These are phyloP conservation scores for Labeo catla DNA, from an alignment of 2,113 vertebrate species.

Conservation along the genomic window DNA sequence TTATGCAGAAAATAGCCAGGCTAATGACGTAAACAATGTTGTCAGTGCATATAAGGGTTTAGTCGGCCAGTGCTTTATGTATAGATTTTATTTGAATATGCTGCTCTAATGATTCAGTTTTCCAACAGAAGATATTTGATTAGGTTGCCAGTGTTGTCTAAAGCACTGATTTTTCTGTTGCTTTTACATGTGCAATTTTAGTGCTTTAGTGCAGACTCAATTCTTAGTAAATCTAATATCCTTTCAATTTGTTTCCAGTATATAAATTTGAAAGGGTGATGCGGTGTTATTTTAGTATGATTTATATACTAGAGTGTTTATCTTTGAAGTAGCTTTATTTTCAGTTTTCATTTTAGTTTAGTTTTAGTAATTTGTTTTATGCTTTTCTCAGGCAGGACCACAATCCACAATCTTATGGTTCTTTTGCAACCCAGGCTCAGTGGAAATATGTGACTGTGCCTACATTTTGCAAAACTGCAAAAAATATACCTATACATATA, in stretches of 20 bases:
- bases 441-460: no score
- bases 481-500: no score
- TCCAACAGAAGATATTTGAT: not conserved
- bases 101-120: conserved; percentile 14
- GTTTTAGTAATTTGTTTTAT: no score
- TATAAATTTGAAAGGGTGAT: not conserved
- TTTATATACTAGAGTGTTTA: not conserved
- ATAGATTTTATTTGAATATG: conserved; percentile 20
- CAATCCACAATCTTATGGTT: no score
- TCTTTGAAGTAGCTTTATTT: not conserved
- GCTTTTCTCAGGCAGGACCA: no score
- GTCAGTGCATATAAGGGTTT: not conserved
- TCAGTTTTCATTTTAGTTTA: not conserved
- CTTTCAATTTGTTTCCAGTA: not conserved
- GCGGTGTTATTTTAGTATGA: not conserved
- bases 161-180: not conserved
- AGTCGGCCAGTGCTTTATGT: not conserved
- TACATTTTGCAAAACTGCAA: no score
- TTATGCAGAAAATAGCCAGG: not conserved
- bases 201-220: not conserved
- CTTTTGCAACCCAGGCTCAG: no score
- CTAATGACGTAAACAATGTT: not conserved
- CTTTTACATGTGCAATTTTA: not conserved
- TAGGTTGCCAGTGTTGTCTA: not conserved
- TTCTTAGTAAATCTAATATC: not conserved